These are phyloP conservation scores for Aplocera efformata DNA, from an alignment of 2,888 invertebrate species.

Conservation along the genomic window DNA sequence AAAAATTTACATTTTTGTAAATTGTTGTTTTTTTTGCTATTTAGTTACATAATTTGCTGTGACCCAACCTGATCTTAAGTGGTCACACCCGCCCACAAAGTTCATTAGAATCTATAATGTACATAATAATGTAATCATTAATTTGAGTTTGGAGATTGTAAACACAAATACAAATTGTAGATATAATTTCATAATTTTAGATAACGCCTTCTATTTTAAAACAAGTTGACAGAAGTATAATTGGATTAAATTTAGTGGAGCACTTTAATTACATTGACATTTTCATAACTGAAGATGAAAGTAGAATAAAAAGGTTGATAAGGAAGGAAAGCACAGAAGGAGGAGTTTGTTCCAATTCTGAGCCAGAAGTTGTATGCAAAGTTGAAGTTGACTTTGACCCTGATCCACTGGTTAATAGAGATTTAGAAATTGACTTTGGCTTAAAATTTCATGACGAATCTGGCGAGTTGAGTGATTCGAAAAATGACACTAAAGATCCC, in stretches of 20 bases:
- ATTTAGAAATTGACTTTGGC: not conserved
- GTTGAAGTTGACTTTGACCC: not conserved
- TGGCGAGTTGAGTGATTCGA: not conserved
- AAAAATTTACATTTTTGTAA: too few species aligned
- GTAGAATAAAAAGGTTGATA: not conserved
- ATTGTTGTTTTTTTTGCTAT: too few species aligned
- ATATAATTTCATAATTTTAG: not conserved
- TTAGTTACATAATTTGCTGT: too few species aligned
- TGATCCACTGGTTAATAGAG: not conserved
- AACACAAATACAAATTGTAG: too few species aligned
- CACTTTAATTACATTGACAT: constrained; percentile 1
- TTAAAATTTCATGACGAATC: not conserved
- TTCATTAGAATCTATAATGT: too few species aligned
- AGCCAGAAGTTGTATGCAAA: not conserved
- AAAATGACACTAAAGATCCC: not conserved
- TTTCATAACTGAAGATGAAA: not conserved
- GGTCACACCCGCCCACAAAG: too few species aligned
- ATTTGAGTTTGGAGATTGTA: too few species aligned
- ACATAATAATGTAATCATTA: too few species aligned
- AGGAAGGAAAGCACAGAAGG: not conserved
- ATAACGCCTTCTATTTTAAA: constrained; percentile 1
- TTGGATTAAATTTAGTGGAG: constrained; percentile 1
- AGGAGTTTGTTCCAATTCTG: not conserved
- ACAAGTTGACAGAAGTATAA: constrained; percentile 4
- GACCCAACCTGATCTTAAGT: too few species aligned